phyloP scores from a whole-genome alignment of 2,888 invertebrate species.

The Aphelenchoides bicaudatus region DNA sequence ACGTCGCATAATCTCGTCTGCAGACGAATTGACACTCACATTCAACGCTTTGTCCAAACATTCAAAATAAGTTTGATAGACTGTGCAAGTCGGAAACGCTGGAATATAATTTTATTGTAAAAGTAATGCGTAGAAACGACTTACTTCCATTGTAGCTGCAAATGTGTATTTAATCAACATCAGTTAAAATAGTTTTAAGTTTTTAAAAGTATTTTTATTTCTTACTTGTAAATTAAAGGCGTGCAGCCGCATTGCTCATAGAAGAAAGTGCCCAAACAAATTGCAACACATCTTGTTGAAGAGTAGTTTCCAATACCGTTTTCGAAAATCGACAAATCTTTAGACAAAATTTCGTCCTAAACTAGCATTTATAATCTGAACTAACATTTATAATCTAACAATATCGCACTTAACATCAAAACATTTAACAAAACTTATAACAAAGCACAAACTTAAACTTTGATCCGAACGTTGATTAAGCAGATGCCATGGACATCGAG shows the following conservation, averaged over 20 bases:
- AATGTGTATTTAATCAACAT: no score
- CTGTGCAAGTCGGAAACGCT: constrained; percentile 8
- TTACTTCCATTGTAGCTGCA: constrained; percentile 7
- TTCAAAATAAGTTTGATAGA: constrained; percentile 9
- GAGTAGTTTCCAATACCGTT: constrained; percentile 1
- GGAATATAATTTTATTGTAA: not conserved
- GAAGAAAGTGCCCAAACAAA: constrained; percentile 11
- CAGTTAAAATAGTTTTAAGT: no score
- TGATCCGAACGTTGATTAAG: no score
- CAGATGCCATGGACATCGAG: no score
- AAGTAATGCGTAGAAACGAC: not conserved
- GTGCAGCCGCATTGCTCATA: constrained; percentile 9
- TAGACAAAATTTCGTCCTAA: not conserved
- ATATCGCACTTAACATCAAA: no score
- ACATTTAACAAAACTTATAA: no score
- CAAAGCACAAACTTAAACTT: no score
- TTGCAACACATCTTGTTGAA: constrained; percentile 2
- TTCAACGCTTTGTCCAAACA: constrained; percentile 8
- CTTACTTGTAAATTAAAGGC: constrained; percentile 4
- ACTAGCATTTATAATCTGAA: no score
- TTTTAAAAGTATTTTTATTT: no score
- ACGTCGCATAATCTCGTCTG: constrained; percentile 6
- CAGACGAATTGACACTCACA: constrained; percentile 8
- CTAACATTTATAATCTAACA: no score
- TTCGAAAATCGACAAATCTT: not conserved